phyloP scores from a whole-genome alignment of 2,888 invertebrate species.

The Cantharis nigra region DNA sequence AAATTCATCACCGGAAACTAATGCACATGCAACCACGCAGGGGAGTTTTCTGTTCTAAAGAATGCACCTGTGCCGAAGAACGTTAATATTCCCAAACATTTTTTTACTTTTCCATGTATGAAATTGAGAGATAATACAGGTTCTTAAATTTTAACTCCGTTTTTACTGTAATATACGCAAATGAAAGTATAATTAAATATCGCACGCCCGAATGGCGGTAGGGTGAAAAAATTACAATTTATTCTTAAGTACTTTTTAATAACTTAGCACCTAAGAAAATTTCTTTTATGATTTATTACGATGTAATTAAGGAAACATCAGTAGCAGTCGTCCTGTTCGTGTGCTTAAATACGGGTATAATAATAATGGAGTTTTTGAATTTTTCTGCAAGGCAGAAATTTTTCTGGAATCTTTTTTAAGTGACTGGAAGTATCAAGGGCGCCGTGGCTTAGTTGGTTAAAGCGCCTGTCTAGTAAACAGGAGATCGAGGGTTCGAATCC shows the following conservation, averaged over 20 bases:
- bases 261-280: not conserved
- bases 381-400: no score
- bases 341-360: no score
- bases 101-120: not conserved
- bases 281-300: not conserved
- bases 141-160: not conserved
- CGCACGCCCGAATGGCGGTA: not conserved
- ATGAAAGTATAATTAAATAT: not conserved
- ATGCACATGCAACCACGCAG: no score
- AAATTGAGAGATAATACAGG: not conserved
- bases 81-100: no score
- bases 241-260: not conserved
- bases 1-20: not conserved
- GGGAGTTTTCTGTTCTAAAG: no score
- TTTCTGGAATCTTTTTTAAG: not conserved
- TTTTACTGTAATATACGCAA: not conserved
- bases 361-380: no score
- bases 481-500: slow-evolving; percentile 71
- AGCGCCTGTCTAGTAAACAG: slow-evolving; percentile 74
- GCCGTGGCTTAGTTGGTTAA: slow-evolving; percentile 82
- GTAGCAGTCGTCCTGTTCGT: not conserved
- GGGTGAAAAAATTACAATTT: not conserved
- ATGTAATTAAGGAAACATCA: not conserved
- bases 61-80: no score
- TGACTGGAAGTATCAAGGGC: slow-evolving; percentile 50